Evolutionary conservation across 2,113 vertebrate species (phyloP), one percentile per base, ranked within the genome.

Genomic region (Gnathonemus longibarbis): DNA sequence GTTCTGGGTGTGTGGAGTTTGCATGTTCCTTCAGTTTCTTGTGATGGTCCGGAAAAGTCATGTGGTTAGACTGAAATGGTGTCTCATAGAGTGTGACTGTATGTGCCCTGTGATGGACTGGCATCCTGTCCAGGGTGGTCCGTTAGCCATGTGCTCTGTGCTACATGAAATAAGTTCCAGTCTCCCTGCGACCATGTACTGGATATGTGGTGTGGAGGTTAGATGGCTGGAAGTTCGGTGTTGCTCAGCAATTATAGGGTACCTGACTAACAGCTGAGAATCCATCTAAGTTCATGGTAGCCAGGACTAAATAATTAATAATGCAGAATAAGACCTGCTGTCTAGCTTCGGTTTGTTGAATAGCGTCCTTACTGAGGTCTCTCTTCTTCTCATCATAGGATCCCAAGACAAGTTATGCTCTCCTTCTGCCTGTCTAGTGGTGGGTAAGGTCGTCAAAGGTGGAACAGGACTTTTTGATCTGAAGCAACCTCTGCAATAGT

Each of bases 391-490:
- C 91, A 6, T 88, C 90, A 21, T 92, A 99, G 98, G 98, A 9
- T 96, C 97, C 83, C 92, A 93, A 0, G 98, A 99, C 19, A 93
- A 97, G 39, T 96, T 99, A 90, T 93, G 92, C 6, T 99, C 98
- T 0, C 98, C 98, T 2, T 99, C 98, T 0, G 98, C 98, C 0
- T 98, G 98, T 92, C 94, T 99, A 0, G 97, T 99, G 85, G 97
- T 97, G 0, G 98, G 98, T 9, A 99, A 99, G 89, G 96, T 99
- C 0, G 98, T 99, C 56, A 97, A 95, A 95, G 98, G 97, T 49
- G 98, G 98, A 62, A 99, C 98, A 0, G 98, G 98, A 42, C 95
- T 99, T 84, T 99, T 99, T 91, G 98, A 99, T 46, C 97, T 99
- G 88, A 99, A 99, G 89, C 98, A 99, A 77, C 98, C 98, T 1